Base-by-base conservation (phyloP, 2,797 vertebrate genomes). In the Hemitrygon akajei region DNA sequence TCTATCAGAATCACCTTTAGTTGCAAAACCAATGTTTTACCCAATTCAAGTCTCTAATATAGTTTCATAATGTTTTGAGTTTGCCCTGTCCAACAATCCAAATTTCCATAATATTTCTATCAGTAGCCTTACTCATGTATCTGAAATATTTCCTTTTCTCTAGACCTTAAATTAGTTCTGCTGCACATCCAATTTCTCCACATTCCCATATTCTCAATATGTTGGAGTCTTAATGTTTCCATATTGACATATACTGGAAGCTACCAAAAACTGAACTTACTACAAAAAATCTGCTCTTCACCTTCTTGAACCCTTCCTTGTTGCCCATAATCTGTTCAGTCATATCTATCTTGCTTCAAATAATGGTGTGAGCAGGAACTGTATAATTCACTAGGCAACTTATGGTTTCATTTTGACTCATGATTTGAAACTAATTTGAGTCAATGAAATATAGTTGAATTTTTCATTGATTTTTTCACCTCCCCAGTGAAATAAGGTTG, bases 301-400 rank as follows among this genome's bases (percentile, higher is more conserved):
- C 60, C 56, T 63, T 58, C 12, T 12, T 63, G 1, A 27, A 66
- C 1, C n/a, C 3, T 89, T 63, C 63, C 60, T 20, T 11, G n/a
- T 69, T 69, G 27, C n/a, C 86, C 9, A 66, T 63, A 22, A 69
- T 69, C 60, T 69, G 1, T 37, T 69, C 69, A 37, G 84, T n/a
- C 30, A 87, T 60, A n/a, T 87, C 60, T 63, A 66, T 87, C 60
- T 87, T 87, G 84, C 84, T 66, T 89, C 60, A 66, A 89, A 89
- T 25, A 10, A 37, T 66, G 60, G 22, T n/a, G 69, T 7, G 7
- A 66, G 34, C 30, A 20, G 16, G 63, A 89, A 89, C n/a, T 66
- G 18, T 25, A 16, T 34, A 63, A 10, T 69, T 22, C n/a, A 69
- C 34, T n/a, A n/a, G 20, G 60, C 63, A n/a, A 69, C 79, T 37